Base-by-base conservation (phyloP, 2,888 invertebrate genomes). In the Colostygia pectinataria region DNA sequence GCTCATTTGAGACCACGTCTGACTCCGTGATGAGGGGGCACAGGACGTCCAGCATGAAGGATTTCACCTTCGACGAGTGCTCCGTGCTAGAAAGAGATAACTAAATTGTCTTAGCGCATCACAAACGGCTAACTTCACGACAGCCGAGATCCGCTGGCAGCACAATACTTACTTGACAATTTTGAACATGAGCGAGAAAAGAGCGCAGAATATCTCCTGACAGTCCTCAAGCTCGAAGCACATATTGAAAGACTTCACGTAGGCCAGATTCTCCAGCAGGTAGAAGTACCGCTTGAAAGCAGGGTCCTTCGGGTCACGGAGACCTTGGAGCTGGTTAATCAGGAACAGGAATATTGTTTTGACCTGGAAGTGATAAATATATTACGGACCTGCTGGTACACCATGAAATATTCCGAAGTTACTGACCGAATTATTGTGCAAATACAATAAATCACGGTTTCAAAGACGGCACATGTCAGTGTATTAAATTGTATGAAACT, bases 181-280 rank as follows among this genome's bases (percentile, higher is more conserved):
- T 84, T 95, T 96, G 80, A 99, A 99, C 93, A 99, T 97, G 42
- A 98, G 93, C 47, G 95, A 94, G 89, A 98, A 99, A 1, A 99
- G 92, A 8, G 95, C 95, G 74, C 97, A 97, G 88, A 99, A 98
- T 68, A 99, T 98, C 82, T 98, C 98, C 81, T 98, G 98, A 68
- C 97, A 98, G 87, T 99, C 98, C 79, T 99, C 99, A 49, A 99
- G 89, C 80, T 99, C 99, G 77, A 99, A 97, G 82, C 98, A 99
- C 95, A 99, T 99, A 84, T 99, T 99, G 85, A 99, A 99, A 0
- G 98, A 98, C 84, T 99, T 99, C 25, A 99, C 98, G 82, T 98
- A 98, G 0, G 98, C 98, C 66, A 99, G 91, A 86, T 99, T 99
- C 90, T 99, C 99, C 47, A 99, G 90, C 38, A 99, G 91, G 83